Conservation (phyloP, 2,888 invertebrate species). For the Physocephala rufipes region DNA sequence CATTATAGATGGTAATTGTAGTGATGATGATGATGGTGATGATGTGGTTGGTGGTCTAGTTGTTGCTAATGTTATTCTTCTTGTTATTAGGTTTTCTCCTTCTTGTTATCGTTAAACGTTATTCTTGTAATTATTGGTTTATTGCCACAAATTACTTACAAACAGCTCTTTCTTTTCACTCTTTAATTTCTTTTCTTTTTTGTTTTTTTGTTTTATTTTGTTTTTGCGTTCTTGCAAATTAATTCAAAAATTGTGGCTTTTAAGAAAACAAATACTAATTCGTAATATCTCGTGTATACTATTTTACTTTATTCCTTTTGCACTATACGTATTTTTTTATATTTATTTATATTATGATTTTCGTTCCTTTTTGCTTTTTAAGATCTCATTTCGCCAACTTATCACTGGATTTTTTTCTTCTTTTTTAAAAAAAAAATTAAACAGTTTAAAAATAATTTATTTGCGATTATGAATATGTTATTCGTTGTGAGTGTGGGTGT, state of each 20-base stretch:
- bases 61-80: too few relatives aligned
- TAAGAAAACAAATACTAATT: too few relatives aligned
- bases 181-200: neutral
- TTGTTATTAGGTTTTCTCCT: too few relatives aligned
- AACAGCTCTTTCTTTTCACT: neutral
- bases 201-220: neutral
- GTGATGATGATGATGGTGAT: conserved; percentile 38
- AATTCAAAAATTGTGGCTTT: neutral
- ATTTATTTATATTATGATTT: conserved; percentile 40
- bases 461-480: too few relatives aligned
- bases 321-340: conserved; percentile 16
- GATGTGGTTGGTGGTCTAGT: conserved; percentile 8
- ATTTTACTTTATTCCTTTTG: conserved; percentile 8
- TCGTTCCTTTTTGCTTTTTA: conserved; percentile 10
- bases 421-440: conserved; percentile 21
- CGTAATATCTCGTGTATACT: neutral
- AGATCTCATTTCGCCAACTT: conserved; percentile 34
- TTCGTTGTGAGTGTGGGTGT: too few relatives aligned
- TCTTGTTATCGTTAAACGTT: too few relatives aligned
- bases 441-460: too few relatives aligned
- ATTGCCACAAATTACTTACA: neutral
- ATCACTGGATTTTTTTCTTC: conserved; percentile 44
- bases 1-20: conserved; percentile 46
- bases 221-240: conserved; percentile 1
- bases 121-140: too few relatives aligned